Evolutionary conservation across 2,888 invertebrate species (phyloP), one percentile per base, ranked within the genome.

Genomic region (Trichacis sp.): DNA sequence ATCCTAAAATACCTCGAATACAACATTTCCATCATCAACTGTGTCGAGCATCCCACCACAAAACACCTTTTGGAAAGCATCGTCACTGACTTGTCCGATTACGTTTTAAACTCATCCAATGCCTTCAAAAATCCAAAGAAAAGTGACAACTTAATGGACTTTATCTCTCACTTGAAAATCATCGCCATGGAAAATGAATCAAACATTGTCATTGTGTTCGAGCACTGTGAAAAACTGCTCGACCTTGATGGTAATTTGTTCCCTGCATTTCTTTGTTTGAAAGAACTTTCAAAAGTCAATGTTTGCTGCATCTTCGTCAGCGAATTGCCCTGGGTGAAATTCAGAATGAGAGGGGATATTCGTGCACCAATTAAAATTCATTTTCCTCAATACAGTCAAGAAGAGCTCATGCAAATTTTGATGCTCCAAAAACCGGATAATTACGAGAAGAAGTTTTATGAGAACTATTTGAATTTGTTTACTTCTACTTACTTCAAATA

Each of bases 401-500:
- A 91, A 29, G 90, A 94, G 84, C 82, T 88, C 0, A 67, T 82
- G 29, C 82, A 87, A 69, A 88, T 89, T 69, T 79, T 91, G 9
- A 77, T 83, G 49, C 72, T 77, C 1, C 73, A 73, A 18, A 79
- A 73, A 49, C 80, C 82, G 11, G 19, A 67, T 0, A 85, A 87
- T 45, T 86, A 83, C 33, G 78, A 84, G 33, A 70, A 81, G 0
- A 87, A 88, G 66, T 88, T 95, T 77, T 96, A 93, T 83, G 87
- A 87, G 46, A 92, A 91, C 85, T 96, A 95, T 85, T 85, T 96
- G 50, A 93, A 90, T 82, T 88, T 94, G 46, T 92, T 96, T 80
- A 86, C 96, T 2, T 92, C 93, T 71, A 92, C 95, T 33, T 96
- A 95, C 84, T 92, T 92, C 77, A 87, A 92, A 75, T 92, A 91